Evolutionary conservation across 2,797 vertebrate genomes (phyloP), one percentile per base, ranked within the genome.

Genomic region (Nannoperca australis): DNA sequence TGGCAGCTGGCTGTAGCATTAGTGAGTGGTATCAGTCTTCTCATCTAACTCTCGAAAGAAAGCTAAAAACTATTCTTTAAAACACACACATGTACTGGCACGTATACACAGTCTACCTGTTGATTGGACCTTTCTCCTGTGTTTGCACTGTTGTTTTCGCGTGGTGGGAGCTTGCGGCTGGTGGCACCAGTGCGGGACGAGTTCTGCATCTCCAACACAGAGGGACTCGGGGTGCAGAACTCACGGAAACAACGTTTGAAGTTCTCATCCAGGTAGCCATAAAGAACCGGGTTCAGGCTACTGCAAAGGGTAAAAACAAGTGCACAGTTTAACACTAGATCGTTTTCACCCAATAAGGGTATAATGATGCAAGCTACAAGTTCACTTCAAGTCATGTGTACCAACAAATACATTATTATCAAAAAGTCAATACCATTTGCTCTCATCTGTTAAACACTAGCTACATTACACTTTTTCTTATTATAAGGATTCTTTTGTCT

Each of bases 231-330:
- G 75, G 98, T 95, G 88, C 98, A 99, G 96, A 99, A 99, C 94
- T 99, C 98, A 77, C 97, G 95, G 94, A 99, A 99, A 90, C 98
- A 99, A 50, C 98, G 95, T 91, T 99, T 99, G 92, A 99, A 99
- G 95, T 99, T 99, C 93, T 99, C 98, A 73, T 99, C 98, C 92
- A 99, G 94, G 94, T 99, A 99, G 22, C 98, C 98, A 7, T 99
- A 99, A 63, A 99, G 97, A 76, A 99, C 97, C 0, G 98, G 98
- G 88, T 99, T 99, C 88, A 99, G 96, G 90, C 98, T 94, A 49
- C 94, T 94, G 87, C 69, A 82, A 15, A 17, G 22, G 30, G 6
- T 17, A 30, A 78, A 62, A 38, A 49, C 63, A 63, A 32, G 11
- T 0, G 22, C 20, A 61, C 4, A 60, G 38, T 12, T 79, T 18